Percentiles rank a stretch among this genome's conserved stretches.
Evolutionary conservation across 2,113 vertebrate genomes (phyloP).

Genomic region (Oncorhynchus tshawytscha): DNA sequence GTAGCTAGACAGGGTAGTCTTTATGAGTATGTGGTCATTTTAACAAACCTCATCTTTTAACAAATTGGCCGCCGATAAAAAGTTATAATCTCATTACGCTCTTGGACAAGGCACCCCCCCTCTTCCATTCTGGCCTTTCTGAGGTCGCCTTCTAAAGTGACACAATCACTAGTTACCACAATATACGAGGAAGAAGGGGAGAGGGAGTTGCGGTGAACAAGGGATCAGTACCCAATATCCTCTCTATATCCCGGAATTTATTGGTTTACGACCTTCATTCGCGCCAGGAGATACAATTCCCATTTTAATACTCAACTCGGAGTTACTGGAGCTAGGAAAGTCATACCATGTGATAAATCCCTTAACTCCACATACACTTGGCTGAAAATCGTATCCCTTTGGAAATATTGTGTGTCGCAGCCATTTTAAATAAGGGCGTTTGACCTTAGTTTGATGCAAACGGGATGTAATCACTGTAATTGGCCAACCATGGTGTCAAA

Average conservation of each 20-base stretch:
- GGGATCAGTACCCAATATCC: slow-evolving; percentile 27
- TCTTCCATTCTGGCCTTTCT: slow-evolving; percentile 42
- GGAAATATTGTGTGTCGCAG: slow-evolving; percentile 5
- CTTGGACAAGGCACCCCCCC: slow-evolving; percentile 39
- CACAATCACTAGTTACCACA: slow-evolving; percentile 44
- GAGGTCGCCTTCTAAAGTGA: slow-evolving; percentile 45
- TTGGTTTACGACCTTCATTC: slow-evolving; percentile 35
- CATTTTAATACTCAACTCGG: not conserved
- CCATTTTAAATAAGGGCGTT: slow-evolving; percentile 1
- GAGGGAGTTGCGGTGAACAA: slow-evolving; percentile 50
- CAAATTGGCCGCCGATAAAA: slow-evolving; percentile 49
- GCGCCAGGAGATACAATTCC: slow-evolving; percentile 22
- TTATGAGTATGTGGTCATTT: slow-evolving; percentile 46
- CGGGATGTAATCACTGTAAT: slow-evolving; percentile 62
- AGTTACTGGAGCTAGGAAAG: not conserved
- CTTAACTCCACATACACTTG: not conserved
- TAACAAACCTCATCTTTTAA: slow-evolving; percentile 56
- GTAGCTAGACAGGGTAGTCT: slow-evolving; percentile 17
- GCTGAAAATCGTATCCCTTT: slow-evolving; percentile 1
- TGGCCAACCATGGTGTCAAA: slow-evolving; percentile 44
- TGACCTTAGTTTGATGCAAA: slow-evolving; percentile 30
- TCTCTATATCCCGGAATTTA: slow-evolving; percentile 29
- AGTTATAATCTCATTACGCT: slow-evolving; percentile 43
- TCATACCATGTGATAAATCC: not conserved
- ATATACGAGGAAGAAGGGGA: slow-evolving; percentile 20